These are phyloP conservation scores for Hyperoplus immaculatus DNA, from an alignment of 2,797 vertebrate genomes.

Conservation along the genomic window DNA sequence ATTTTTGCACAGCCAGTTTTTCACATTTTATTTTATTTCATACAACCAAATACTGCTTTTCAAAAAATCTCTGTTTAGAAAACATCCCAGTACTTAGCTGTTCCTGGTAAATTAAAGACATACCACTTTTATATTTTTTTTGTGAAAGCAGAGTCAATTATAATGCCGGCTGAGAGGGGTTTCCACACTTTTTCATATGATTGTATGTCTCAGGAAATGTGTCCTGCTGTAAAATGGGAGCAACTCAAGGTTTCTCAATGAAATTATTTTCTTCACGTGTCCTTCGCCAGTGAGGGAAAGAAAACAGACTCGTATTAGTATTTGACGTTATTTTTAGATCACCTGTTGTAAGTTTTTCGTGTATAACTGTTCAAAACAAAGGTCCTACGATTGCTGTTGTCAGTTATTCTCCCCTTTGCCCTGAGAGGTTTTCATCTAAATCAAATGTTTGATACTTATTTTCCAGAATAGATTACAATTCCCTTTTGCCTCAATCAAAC, in stretches of 20 bases:
- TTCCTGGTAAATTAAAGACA: too few species aligned
- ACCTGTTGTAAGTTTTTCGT: not conserved
- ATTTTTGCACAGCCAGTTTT: too few species aligned
- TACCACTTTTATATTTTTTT: too few species aligned
- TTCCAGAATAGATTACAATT: not conserved
- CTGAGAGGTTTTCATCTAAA: not conserved
- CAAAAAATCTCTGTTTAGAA: too few species aligned
- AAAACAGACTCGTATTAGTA: not conserved
- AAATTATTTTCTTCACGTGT: conserved; percentile 5
- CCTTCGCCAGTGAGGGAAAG: not conserved
- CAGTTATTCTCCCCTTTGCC: not conserved
- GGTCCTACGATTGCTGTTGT: not conserved
- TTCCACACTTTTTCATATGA: too few species aligned
- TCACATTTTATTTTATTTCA: too few species aligned
- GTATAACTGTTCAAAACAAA: not conserved
- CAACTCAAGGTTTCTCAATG: not conserved
- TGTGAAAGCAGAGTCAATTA: too few species aligned
- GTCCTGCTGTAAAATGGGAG: conserved; percentile 1
- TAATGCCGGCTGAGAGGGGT: too few species aligned
- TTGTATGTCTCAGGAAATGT: conserved; percentile 15
- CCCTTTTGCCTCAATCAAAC: conserved; percentile 1
- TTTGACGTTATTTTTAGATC: conserved; percentile 21
- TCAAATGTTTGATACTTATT: conserved; percentile 9
- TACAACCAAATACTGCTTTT: too few species aligned
- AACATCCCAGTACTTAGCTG: too few species aligned